Percentiles rank a stretch among this genome's conserved stretches.
These are phyloP conservation scores for Scomber colias DNA, from an alignment of 2,113 vertebrate species.

Conservation along the genomic window DNA sequence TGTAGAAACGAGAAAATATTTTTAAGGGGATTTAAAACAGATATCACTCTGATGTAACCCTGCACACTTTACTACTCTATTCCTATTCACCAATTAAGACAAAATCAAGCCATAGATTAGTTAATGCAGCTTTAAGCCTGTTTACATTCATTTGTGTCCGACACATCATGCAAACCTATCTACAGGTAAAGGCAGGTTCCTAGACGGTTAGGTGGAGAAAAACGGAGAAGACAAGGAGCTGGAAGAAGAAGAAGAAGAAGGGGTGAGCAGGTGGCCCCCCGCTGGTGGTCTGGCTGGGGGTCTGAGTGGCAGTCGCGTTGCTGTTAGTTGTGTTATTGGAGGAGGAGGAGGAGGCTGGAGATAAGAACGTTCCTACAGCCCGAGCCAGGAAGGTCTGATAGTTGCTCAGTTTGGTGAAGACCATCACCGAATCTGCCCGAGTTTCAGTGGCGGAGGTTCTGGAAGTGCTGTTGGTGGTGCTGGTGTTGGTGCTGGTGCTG, in stretches of 20 bases:
- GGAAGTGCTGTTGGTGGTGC: neutral
- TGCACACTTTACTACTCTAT: neutral
- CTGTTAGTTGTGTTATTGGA: neutral
- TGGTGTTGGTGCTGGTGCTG: neutral
- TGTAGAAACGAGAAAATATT: too few relatives aligned
- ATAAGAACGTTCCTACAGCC: slow-evolving; percentile 31
- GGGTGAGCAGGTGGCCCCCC: neutral
- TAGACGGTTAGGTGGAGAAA: too few relatives aligned
- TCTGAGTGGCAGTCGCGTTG: neutral
- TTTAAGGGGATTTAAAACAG: too few relatives aligned
- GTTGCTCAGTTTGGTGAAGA: neutral
- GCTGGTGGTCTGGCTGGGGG: fast-evolving
- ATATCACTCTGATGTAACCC: slow-evolving; percentile 26
- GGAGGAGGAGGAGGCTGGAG: slow-evolving; percentile 13
- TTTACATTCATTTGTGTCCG: too few relatives aligned
- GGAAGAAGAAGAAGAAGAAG: neutral
- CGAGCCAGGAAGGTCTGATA: neutral
- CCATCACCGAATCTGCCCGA: fast-evolving
- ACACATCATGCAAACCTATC: too few relatives aligned
- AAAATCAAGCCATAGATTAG: neutral
- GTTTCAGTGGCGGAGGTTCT: fast-evolving
- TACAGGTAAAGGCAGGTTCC: too few relatives aligned
- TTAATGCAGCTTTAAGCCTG: too few relatives aligned
- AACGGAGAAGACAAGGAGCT: slow-evolving; percentile 24
- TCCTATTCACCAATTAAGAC: too few relatives aligned